Conservation (phyloP, 2,888 invertebrate species). For the Dromius quadrimaculatus region DNA sequence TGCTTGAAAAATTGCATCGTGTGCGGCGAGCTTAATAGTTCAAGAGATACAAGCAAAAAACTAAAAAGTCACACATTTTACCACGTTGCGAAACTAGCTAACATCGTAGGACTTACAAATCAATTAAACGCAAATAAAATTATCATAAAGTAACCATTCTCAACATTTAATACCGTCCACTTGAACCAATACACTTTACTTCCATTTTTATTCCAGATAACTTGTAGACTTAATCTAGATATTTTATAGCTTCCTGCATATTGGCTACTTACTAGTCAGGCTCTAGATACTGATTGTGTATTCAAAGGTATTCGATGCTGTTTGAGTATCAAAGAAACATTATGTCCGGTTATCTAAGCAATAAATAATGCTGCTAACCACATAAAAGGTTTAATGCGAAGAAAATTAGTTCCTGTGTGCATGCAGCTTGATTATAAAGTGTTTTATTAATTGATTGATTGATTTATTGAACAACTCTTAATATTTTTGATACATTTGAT, state of each 20-base stretch:
- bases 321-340: neutral
- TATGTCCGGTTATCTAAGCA: neutral
- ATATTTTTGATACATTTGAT: neutral
- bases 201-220: neutral
- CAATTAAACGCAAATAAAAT: too few relatives aligned
- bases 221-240: neutral
- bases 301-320: neutral
- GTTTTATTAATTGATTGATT: constrained; percentile 4
- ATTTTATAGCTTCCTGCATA: constrained; percentile 12
- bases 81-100: too few relatives aligned
- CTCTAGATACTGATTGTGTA: constrained; percentile 11
- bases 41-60: too few relatives aligned
- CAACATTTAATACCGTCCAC: too few relatives aligned
- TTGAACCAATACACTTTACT: too few relatives aligned
- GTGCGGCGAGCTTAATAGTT: too few relatives aligned
- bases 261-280: too few relatives aligned
- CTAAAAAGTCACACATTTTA: too few relatives aligned
- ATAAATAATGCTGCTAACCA: constrained; percentile 3
- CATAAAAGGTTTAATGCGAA: neutral
- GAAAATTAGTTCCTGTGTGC: neutral
- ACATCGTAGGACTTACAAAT: too few relatives aligned
- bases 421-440: neutral
- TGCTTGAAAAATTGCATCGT: too few relatives aligned
- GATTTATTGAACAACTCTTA: neutral
- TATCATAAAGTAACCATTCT: too few relatives aligned